Evolutionary conservation across 2,888 invertebrate genomes (phyloP).

Genomic region (Chrysopilus asiliformis): DNA sequence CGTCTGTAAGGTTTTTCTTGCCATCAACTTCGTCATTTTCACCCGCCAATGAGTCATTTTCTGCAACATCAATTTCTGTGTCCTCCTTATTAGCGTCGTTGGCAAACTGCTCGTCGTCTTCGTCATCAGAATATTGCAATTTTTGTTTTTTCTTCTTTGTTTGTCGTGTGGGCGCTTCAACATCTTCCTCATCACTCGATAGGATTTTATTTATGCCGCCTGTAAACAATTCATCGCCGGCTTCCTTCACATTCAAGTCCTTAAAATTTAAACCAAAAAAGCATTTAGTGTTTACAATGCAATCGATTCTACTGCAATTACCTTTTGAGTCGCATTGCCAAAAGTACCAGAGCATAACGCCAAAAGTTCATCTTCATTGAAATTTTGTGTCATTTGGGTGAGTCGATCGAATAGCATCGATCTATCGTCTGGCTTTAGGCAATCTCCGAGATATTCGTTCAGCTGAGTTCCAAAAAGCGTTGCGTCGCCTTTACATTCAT

Average conservation of each 20-base stretch:
- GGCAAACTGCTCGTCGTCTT: slow-evolving; percentile 17
- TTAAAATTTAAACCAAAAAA: too few species aligned
- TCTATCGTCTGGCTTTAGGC: too few species aligned
- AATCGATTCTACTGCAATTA: neutral
- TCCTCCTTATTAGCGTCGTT: slow-evolving; percentile 32
- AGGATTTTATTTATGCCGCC: too few species aligned
- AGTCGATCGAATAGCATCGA: too few species aligned
- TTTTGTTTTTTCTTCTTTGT: slow-evolving; percentile 31
- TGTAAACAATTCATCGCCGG: too few species aligned
- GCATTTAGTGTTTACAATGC: too few species aligned
- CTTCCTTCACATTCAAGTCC: too few species aligned
- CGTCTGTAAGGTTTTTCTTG: slow-evolving; percentile 22
- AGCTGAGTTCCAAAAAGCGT: too few species aligned
- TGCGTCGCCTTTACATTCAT: neutral
- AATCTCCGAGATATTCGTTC: too few species aligned
- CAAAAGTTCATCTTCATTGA: slow-evolving; percentile 40
- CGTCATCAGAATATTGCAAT: slow-evolving; percentile 37
- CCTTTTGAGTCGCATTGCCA: slow-evolving; percentile 25
- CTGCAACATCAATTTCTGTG: slow-evolving; percentile 9
- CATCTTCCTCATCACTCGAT: neutral
- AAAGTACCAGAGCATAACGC: slow-evolving; percentile 47
- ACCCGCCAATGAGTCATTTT: slow-evolving; percentile 12
- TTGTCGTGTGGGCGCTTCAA: slow-evolving; percentile 1
- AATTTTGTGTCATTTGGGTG: slow-evolving; percentile 15
- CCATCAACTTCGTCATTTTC: slow-evolving; percentile 19